These are phyloP conservation scores for Phthorimaea operculella DNA, from an alignment of 1,140 invertebrate genomes.

Conservation along the genomic window DNA sequence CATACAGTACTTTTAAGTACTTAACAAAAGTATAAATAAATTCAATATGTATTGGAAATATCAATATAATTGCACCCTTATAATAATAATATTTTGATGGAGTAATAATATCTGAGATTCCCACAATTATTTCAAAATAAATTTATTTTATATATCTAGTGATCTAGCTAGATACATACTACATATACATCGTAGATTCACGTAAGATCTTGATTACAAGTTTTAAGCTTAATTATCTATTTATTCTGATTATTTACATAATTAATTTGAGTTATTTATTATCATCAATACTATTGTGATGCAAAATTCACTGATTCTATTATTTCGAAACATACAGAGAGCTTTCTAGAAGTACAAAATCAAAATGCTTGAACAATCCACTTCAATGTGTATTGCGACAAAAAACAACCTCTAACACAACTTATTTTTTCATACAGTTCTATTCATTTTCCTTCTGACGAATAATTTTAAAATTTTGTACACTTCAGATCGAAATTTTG, in stretches of 20 bases:
- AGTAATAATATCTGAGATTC: not conserved
- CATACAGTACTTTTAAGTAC: slow-evolving; percentile 28
- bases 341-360: slow-evolving; percentile 22
- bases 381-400: not conserved
- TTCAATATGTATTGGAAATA: slow-evolving; percentile 6
- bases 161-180: too few species aligned
- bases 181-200: too few species aligned
- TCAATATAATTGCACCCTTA: not conserved
- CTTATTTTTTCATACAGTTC: too few species aligned
- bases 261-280: not conserved
- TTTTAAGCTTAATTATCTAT: too few species aligned
- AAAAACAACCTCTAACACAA: not conserved
- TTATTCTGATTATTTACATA: too few species aligned
- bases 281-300: not conserved
- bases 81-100: not conserved
- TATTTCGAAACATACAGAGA: slow-evolving; percentile 26
- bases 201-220: too few species aligned
- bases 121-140: too few species aligned
- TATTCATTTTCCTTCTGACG: too few species aligned
- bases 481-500: too few species aligned
- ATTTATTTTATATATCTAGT: too few species aligned
- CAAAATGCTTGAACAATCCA: slow-evolving; percentile 34
- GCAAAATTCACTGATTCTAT: slow-evolving; percentile 10
- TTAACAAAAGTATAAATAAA: slow-evolving; percentile 32
- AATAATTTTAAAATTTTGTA: too few species aligned